Percentiles rank a stretch among this genome's conserved stretches.
Conservation (phyloP, 2,888 invertebrate species). For the Cataglyphis albicans region DNA sequence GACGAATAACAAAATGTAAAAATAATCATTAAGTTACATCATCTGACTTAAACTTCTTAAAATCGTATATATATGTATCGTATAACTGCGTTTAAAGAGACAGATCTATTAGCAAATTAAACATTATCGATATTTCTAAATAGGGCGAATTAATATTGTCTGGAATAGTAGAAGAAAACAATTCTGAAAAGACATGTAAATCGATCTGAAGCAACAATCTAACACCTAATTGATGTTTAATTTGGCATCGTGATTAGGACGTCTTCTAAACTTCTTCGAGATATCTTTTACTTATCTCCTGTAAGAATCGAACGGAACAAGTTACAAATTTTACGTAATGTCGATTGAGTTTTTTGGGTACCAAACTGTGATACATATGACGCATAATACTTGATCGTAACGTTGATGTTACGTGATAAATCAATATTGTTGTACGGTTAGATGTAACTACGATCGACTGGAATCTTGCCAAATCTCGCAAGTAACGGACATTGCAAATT, state of each 20-base stretch:
- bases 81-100: conserved; percentile 1
- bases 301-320: neutral
- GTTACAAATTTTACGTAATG: conserved; percentile 23
- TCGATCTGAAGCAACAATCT: neutral
- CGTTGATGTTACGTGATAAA: neutral
- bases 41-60: conserved; percentile 4
- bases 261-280: neutral
- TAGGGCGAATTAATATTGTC: neutral
- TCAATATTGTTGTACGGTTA: conserved; percentile 36
- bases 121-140: neutral
- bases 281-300: neutral
- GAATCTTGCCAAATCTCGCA: neutral
- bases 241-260: neutral
- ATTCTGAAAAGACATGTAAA: neutral
- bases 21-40: conserved; percentile 27
- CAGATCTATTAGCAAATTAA: neutral
- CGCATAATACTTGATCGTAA: conserved; percentile 49
- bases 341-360: conserved; percentile 43
- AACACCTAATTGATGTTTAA: neutral
- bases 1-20: neutral
- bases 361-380: conserved; percentile 75
- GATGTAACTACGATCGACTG: conserved; percentile 43
- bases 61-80: neutral
- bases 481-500: neutral
- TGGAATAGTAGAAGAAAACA: neutral